Conservation (phyloP, 2,113 vertebrate genomes). For the human (Homo sapiens) region DNA sequence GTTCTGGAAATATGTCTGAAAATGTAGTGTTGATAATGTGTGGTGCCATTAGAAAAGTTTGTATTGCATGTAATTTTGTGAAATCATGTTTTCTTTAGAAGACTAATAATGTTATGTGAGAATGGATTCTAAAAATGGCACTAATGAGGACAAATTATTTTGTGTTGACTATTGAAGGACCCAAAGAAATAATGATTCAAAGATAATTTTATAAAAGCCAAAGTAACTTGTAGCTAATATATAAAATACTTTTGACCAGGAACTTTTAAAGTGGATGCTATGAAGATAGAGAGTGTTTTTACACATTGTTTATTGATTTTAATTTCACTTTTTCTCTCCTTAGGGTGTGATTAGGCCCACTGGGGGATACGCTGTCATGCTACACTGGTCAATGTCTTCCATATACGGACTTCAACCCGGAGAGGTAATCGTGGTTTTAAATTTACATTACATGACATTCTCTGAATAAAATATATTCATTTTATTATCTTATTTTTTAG, state of each 20-base stretch:
- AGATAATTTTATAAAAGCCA: background rate
- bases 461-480: background rate
- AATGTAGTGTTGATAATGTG: background rate
- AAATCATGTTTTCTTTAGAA: slow-evolving; percentile 19
- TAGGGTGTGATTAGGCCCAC: slow-evolving; percentile 95
- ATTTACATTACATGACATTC: background rate
- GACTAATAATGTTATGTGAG: background rate
- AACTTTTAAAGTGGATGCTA: background rate
- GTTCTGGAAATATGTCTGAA: background rate
- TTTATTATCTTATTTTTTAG: slow-evolving; percentile 82
- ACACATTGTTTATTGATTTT: background rate
- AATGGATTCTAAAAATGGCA: background rate
- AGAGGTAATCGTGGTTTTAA: slow-evolving; percentile 88
- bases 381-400: slow-evolving; percentile 98
- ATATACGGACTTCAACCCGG: slow-evolving; percentile 94
- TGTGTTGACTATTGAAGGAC: background rate
- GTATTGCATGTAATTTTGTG: background rate
- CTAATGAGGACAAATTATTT: background rate
- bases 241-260: background rate
- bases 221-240: background rate
- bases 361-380: slow-evolving; percentile 96
- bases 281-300: background rate
- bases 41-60: background rate
- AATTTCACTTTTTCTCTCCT: slow-evolving; percentile 60
- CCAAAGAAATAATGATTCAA: slow-evolving; percentile 16